phyloP scores from a whole-genome alignment of 2,113 vertebrate species.

The Rallus limicola region DNA sequence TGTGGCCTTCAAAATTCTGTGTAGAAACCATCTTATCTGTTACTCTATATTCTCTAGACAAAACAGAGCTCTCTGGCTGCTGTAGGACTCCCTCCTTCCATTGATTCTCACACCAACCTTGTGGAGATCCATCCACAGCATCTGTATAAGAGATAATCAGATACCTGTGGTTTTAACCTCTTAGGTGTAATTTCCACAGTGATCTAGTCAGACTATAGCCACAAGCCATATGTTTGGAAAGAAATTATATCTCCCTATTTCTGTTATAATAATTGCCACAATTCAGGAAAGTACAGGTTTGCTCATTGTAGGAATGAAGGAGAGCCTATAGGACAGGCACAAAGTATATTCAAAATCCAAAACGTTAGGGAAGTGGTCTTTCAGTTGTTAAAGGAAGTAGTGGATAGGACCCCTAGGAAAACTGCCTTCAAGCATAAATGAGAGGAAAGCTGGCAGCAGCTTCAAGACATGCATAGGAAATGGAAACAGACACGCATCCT shows the following conservation, averaged over 20 bases:
- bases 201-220: not conserved
- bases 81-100: too few relatives aligned
- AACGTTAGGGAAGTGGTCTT: not conserved
- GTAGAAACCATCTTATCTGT: too few relatives aligned
- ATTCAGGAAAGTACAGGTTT: not conserved
- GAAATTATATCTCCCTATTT: not conserved
- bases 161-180: too few relatives aligned
- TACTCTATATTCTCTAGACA: too few relatives aligned
- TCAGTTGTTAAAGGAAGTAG: not conserved
- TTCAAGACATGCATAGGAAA: rapidly evolving
- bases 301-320: not conserved
- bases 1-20: too few relatives aligned
- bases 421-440: not conserved
- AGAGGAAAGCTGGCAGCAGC: not conserved
- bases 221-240: not conserved
- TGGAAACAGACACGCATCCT: not conserved
- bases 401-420: not conserved
- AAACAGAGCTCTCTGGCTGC: too few relatives aligned
- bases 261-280: not conserved
- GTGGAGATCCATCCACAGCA: too few relatives aligned
- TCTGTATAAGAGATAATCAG: too few relatives aligned
- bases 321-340: rapidly evolving
- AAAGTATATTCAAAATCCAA: not conserved
- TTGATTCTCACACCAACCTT: too few relatives aligned
- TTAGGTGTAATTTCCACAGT: too few relatives aligned